These are phyloP conservation scores for Cylindroiulus punctatus DNA, from an alignment of 2,888 invertebrate genomes.

Conservation along the genomic window DNA sequence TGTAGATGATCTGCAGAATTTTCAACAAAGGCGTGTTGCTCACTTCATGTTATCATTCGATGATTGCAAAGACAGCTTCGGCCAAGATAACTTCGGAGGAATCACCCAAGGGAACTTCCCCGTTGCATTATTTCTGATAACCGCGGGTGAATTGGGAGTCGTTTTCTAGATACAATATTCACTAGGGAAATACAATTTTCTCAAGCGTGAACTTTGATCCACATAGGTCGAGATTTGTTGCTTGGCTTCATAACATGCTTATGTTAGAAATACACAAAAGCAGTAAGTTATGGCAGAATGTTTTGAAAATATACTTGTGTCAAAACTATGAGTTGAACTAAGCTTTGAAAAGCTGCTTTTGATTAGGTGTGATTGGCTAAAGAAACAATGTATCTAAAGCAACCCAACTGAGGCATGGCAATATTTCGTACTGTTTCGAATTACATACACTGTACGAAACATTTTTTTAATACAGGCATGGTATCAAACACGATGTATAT, in stretches of 20 bases:
- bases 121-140: not conserved
- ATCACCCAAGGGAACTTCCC: not conserved
- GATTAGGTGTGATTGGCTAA: no score
- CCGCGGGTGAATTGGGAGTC: not conserved
- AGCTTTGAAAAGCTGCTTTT: no score
- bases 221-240: not conserved
- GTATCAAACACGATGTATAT: no score
- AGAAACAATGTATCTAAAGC: no score
- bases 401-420: no score
- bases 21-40: not conserved
- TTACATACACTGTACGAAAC: no score
- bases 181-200: not conserved
- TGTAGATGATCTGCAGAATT: no score
- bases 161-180: not conserved
- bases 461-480: no score
- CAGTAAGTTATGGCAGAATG: not conserved
- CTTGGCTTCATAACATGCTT: not conserved
- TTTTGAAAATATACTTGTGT: not conserved
- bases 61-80: not conserved
- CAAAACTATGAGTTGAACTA: not conserved
- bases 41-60: not conserved
- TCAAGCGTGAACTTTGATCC: slow-evolving; percentile 3
- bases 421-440: no score
- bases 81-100: not conserved
- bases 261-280: not conserved